Evolutionary conservation across 1,140 invertebrate species (phyloP), one percentile per base, ranked within the genome.

Genomic region (Aphaenogaster rudis): DNA sequence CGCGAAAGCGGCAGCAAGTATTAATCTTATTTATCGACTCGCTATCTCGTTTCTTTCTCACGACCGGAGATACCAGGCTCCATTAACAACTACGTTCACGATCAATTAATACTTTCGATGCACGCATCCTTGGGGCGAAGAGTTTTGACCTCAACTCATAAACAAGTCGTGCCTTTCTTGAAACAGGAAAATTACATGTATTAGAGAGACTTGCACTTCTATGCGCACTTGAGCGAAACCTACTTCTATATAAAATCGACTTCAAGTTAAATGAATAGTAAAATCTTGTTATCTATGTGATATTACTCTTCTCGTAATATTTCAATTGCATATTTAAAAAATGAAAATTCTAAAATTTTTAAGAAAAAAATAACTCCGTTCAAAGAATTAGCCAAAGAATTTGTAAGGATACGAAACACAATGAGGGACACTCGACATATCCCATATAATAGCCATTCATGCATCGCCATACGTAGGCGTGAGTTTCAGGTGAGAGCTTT

Each of bases 401-500:
- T 42, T 13, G 4, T 36, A 74, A 74, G 28, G 15, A 78, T 33
- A 64, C 21, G 13, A 59, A 36, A 36, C 15, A 42, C 52, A 21
- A 82, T 59, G 52, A 52, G 39, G 52, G 28, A 45, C 17, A 57
- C 42, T 21, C 28, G 66, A 50, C 42, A 17, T 42, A 42, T 45
- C n/a, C 39, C 42, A 42, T 28, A 50, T 50, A 69, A 50, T 13
- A 59, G 28, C 15, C 17, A 82, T 59, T n/a, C 42, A 74, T 17
- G 67, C 39, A 11, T 80, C 78, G 78, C n/a, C 21, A 72, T 52
- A 61, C 28, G 80, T 82, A 28, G 67, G 80, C 54, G 80, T 36
- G 50, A 48, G 79, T 82, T 74, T 74, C 54, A 82, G 69, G 39
- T 59, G 80, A 61, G 67, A 82, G 80, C 67, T 72, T 82, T 82